phyloP scores from a whole-genome alignment of 2,888 invertebrate genomes.

The Podabrus alpinus region DNA sequence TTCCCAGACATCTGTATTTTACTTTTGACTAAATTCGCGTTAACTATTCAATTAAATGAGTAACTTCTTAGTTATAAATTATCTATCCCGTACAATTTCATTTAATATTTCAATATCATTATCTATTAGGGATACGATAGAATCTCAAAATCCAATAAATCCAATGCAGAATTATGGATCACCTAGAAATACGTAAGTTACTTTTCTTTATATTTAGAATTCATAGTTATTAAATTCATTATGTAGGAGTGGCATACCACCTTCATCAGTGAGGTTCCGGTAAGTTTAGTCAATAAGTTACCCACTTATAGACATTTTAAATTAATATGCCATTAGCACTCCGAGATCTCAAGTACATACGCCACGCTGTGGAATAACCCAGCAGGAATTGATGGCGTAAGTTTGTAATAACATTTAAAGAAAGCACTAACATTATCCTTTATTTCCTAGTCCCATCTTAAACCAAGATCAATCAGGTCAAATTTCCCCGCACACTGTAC shows the following conservation, averaged over 20 bases:
- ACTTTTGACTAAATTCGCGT: neutral
- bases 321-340: neutral
- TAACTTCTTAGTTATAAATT: neutral
- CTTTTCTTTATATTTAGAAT: neutral
- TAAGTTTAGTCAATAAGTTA: neutral
- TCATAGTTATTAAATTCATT: neutral
- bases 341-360: neutral
- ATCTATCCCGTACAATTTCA: neutral
- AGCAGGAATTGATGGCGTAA: neutral
- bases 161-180: neutral
- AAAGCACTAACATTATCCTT: neutral
- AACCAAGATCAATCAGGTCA: constrained; percentile 23
- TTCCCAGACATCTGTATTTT: neutral
- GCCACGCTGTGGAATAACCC: neutral
- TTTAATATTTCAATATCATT: constrained; percentile 3
- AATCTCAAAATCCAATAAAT: constrained; percentile 6
- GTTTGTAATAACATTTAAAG: neutral
- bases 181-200: constrained; percentile 7
- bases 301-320: neutral
- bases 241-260: neutral
- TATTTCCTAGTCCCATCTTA: constrained; percentile 11
- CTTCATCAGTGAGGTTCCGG: neutral
- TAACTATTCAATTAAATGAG: neutral
- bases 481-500: constrained; percentile 12
- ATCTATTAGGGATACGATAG: constrained; percentile 29